A percentile compares a stretch with the other conserved stretches of the same genome.
Evolutionary conservation across 2,797 vertebrate genomes (phyloP).

Genomic region (Mionectes olivaceus): DNA sequence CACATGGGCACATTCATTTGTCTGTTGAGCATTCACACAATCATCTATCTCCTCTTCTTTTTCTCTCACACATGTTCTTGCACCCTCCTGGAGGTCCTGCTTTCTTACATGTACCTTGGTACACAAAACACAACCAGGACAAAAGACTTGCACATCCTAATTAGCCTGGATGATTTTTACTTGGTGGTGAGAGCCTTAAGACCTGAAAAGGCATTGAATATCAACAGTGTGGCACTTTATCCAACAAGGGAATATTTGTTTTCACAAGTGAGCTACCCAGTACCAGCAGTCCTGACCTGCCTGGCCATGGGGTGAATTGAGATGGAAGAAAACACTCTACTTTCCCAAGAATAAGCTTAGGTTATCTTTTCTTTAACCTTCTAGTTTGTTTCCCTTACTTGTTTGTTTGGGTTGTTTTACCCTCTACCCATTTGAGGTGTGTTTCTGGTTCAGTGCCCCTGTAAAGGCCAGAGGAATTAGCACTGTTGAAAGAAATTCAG

Average conservation of each 20-base stretch:
- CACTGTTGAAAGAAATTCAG: conserved; percentile 62
- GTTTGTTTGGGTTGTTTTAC: conserved; percentile 79
- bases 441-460: conserved; percentile 79
- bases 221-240: conserved; percentile 61
- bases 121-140: not conserved
- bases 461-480: conserved; percentile 71
- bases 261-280: conserved; percentile 67
- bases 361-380: conserved; percentile 73
- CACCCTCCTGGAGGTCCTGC: not conserved
- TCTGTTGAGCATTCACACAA: not conserved
- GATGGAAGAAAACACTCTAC: conserved; percentile 53
- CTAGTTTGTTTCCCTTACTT: conserved; percentile 76
- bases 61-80: not conserved
- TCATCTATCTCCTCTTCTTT: not conserved
- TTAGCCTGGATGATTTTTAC: not conserved
- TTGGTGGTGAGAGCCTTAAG: conserved; percentile 35
- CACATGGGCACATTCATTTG: not conserved
- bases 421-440: conserved; percentile 72
- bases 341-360: conserved; percentile 50
- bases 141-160: not conserved
- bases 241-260: conserved; percentile 71
- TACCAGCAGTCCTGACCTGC: conserved; percentile 58
- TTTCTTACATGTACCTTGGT: not conserved
- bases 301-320: conserved; percentile 63
- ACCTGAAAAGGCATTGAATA: conserved; percentile 58